These are phyloP conservation scores for Pseudococcus jackbeardsleyi DNA, from an alignment of 2,888 invertebrate genomes.

Conservation along the genomic window DNA sequence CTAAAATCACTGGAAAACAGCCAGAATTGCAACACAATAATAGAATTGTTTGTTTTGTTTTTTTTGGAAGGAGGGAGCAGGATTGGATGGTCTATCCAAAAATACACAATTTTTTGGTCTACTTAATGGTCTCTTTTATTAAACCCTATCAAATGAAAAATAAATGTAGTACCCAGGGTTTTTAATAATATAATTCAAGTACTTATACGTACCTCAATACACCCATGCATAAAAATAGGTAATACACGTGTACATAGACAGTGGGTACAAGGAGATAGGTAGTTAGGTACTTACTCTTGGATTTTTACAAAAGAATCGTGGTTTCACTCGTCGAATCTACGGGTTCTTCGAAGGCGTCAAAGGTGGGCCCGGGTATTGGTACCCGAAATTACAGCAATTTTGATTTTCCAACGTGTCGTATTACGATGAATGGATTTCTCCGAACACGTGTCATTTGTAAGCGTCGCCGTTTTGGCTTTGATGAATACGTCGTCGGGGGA, in stretches of 20 bases:
- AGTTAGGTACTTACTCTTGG: background rate
- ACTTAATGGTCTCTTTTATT: too few relatives aligned
- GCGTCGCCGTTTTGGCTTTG: conserved; percentile 31
- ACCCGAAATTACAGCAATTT: background rate
- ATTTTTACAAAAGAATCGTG: too few relatives aligned
- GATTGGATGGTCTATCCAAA: too few relatives aligned
- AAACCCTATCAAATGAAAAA: background rate
- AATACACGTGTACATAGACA: too few relatives aligned
- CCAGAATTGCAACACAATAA: too few relatives aligned
- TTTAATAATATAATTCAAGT: background rate
- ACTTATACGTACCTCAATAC: too few relatives aligned
- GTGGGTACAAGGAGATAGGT: too few relatives aligned
- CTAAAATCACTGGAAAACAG: too few relatives aligned
- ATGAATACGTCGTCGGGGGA: conserved; percentile 39
- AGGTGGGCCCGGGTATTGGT: background rate
- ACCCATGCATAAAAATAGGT: too few relatives aligned
- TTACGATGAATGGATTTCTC: conserved; percentile 2
- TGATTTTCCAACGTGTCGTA: background rate
- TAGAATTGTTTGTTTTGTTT: too few relatives aligned
- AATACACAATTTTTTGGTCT: too few relatives aligned
- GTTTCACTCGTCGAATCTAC: background rate
- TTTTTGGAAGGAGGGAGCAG: too few relatives aligned
- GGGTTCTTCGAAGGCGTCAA: background rate
- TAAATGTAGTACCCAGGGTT: background rate
- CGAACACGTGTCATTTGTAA: conserved; percentile 37